A percentile compares a stretch with the other conserved stretches of the same genome.
phyloP scores from a whole-genome alignment of 2,888 invertebrate species.

The Cyrtodaria siliqua region DNA sequence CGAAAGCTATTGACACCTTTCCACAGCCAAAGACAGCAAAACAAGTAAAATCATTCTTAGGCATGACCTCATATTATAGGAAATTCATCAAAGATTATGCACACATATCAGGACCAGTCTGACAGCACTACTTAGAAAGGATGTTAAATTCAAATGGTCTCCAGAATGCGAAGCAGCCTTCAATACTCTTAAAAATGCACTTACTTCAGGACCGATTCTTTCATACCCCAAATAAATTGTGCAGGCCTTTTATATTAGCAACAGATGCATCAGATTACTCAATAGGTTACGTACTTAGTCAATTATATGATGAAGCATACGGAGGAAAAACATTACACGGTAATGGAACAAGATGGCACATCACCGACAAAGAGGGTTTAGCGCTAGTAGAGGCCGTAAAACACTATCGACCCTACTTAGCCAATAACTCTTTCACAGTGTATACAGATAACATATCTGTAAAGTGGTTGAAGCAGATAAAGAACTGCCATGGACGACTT shows the following conservation, averaged over 20 bases:
- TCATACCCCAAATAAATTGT: slow-evolving; percentile 44
- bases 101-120: slow-evolving; percentile 55
- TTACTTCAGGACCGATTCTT: slow-evolving; percentile 41
- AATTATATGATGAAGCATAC: slow-evolving; percentile 29
- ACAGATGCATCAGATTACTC: slow-evolving; percentile 43
- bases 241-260: slow-evolving; percentile 40
- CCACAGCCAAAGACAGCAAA: slow-evolving; percentile 50
- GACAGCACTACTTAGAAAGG: slow-evolving; percentile 49
- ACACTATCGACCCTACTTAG: slow-evolving; percentile 45
- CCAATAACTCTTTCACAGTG: slow-evolving; percentile 45
- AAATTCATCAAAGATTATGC: slow-evolving; percentile 57
- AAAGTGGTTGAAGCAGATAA: slow-evolving; percentile 48
- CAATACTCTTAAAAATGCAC: slow-evolving; percentile 29
- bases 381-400: slow-evolving; percentile 58
- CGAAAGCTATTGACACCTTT: slow-evolving; percentile 40
- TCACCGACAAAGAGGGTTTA: slow-evolving; percentile 58
- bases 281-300: slow-evolving; percentile 53
- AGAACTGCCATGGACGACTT: slow-evolving; percentile 35
- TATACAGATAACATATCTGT: slow-evolving; percentile 58
- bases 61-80: slow-evolving; percentile 49
- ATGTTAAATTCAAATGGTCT: slow-evolving; percentile 53
- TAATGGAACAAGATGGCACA: slow-evolving; percentile 51
- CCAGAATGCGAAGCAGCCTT: slow-evolving; percentile 43
- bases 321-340: slow-evolving; percentile 52
- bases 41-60: slow-evolving; percentile 36